Evolutionary conservation across 2,113 vertebrate genomes (phyloP).

Genomic region (Polyodon spathula): DNA sequence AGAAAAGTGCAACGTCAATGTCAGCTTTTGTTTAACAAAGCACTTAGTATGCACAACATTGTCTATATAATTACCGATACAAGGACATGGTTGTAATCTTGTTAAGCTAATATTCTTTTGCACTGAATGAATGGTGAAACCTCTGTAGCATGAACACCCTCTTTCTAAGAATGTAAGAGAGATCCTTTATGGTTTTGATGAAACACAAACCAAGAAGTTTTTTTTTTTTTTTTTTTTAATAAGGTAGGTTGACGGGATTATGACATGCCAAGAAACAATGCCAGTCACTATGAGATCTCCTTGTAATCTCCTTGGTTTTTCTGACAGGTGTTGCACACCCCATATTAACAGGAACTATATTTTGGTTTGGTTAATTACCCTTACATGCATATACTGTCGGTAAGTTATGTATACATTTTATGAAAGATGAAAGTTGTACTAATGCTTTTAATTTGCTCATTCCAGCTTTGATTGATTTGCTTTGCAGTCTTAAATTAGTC

Average conservation of each 20-base stretch:
- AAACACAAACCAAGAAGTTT: constrained; percentile 25
- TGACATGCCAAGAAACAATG: constrained; percentile 11
- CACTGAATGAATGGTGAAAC: constrained; percentile 32
- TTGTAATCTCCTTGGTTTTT: not conserved
- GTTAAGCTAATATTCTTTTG: constrained; percentile 23
- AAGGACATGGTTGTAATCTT: constrained; percentile 21
- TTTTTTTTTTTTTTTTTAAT: constrained; percentile 21
- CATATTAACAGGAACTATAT: too few species aligned
- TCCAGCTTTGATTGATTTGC: too few species aligned
- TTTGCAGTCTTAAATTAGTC: too few species aligned
- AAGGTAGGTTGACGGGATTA: constrained; percentile 8
- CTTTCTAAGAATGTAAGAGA: constrained; percentile 29
- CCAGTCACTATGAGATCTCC: constrained; percentile 5
- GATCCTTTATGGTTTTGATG: constrained; percentile 22
- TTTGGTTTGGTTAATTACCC: too few species aligned
- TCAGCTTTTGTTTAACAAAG: constrained; percentile 28
- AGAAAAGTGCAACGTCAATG: constrained; percentile 29
- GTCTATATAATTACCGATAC: constrained; percentile 27
- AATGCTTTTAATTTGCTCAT: too few species aligned
- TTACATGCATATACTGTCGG: too few species aligned
- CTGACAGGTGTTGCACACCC: too few species aligned
- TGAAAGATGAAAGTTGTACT: constrained; percentile 6
- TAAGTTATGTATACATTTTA: constrained; percentile 2
- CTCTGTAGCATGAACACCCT: constrained; percentile 12
- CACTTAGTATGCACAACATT: constrained; percentile 22